Conservation (phyloP, 2,113 vertebrate genomes). For the Balaenoptera acutorostrata region DNA sequence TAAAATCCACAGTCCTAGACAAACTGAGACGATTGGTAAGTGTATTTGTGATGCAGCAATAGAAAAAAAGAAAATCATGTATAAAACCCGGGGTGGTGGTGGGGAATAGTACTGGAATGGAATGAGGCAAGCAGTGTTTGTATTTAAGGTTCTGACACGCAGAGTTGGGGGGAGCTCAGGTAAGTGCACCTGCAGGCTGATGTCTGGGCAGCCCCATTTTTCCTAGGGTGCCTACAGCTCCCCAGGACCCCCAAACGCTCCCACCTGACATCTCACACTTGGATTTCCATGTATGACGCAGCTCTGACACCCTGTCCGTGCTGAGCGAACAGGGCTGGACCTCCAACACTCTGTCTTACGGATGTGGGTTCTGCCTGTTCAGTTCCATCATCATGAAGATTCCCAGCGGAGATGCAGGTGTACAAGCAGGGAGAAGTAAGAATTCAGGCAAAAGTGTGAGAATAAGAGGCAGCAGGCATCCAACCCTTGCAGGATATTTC, state of each 20-base stretch:
- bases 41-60: background rate
- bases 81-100: background rate
- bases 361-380: background rate
- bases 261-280: background rate
- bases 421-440: background rate
- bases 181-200: no score
- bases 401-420: slow-evolving; percentile 15
- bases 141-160: background rate
- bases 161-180: background rate
- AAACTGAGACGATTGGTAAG: background rate
- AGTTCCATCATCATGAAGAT: background rate
- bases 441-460: background rate
- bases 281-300: background rate
- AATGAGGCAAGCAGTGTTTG: background rate
- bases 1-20: no score
- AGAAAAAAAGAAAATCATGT: no score
- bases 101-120: background rate
- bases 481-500: background rate
- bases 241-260: background rate
- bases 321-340: background rate
- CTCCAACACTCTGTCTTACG: background rate
- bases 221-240: background rate
- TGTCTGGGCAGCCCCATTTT: background rate
- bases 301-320: background rate
- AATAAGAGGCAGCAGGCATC: background rate